Percentiles rank a stretch among this genome's conserved stretches.
These are phyloP conservation scores for Heteropelma amictum DNA, from an alignment of 2,888 invertebrate species.

Conservation along the genomic window DNA sequence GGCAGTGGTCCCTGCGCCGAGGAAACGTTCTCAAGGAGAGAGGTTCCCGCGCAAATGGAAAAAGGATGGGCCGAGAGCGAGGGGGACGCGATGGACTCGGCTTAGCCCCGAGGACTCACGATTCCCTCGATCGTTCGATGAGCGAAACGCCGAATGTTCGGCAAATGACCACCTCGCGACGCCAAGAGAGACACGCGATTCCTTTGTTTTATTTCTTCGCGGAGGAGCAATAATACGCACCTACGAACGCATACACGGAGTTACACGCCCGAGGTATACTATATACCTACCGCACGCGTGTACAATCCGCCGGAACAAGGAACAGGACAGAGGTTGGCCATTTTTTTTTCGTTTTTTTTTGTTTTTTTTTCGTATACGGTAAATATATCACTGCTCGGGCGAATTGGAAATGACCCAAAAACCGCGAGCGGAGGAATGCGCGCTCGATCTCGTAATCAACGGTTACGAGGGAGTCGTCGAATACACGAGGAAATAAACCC, in stretches of 20 bases:
- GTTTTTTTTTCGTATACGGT: not conserved
- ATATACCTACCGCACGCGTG: conserved; percentile 23
- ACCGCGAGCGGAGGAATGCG: too few relatives aligned
- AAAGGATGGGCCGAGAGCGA: not conserved
- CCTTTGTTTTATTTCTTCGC: not conserved
- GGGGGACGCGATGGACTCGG: conserved; percentile 18
- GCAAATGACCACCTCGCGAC: conserved; percentile 68
- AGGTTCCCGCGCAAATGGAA: conserved; percentile 42
- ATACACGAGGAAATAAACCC: too few relatives aligned
- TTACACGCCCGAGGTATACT: not conserved
- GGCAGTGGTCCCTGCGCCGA: conserved; percentile 20
- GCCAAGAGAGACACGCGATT: conserved; percentile 46
- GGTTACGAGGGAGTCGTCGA: too few relatives aligned
- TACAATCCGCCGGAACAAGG: too few relatives aligned
- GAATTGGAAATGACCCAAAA: too few relatives aligned
- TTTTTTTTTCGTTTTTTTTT: conserved; percentile 25
- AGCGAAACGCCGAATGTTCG: conserved; percentile 75
- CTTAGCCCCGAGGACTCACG: conserved; percentile 57
- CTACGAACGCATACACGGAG: conserved; percentile 3
- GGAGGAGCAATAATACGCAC: conserved; percentile 30
- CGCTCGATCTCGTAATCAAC: too few relatives aligned
- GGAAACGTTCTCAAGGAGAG: conserved; percentile 25
- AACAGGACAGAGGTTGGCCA: conserved; percentile 60
- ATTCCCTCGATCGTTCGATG: conserved; percentile 52
- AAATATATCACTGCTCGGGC: too few relatives aligned